Evolutionary conservation across 2,797 vertebrate genomes (phyloP).

Genomic region (Steatocranus sp.): DNA sequence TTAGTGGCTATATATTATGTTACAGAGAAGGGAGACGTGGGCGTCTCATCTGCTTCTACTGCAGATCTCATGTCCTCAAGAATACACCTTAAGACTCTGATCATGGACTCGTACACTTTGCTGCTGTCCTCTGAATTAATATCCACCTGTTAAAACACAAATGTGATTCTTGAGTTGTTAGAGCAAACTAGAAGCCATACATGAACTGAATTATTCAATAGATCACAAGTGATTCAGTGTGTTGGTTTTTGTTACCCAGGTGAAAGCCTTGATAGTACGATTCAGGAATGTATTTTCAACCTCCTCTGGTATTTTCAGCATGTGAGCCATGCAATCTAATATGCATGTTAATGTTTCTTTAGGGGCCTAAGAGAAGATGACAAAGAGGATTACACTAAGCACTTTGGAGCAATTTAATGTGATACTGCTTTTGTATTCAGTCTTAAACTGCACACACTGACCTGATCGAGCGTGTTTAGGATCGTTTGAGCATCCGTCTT

Average conservation of each 20-base stretch:
- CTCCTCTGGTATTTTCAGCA: constrained; percentile 77
- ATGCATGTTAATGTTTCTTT: constrained; percentile 85
- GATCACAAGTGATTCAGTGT: not conserved
- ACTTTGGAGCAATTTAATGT: not conserved
- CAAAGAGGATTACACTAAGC: not conserved
- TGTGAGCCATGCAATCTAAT: constrained; percentile 84
- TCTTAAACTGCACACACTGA: constrained; percentile 32
- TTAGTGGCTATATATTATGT: not conserved
- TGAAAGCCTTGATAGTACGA: constrained; percentile 87
- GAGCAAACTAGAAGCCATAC: not conserved
- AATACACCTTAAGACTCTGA: constrained; percentile 74
- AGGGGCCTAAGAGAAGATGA: constrained; percentile 73
- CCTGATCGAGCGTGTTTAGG: constrained; percentile 82
- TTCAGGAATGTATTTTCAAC: constrained; percentile 84
- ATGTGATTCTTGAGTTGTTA: not conserved
- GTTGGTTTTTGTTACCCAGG: constrained; percentile 77
- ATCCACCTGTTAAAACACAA: constrained; percentile 67
- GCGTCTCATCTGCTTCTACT: constrained; percentile 19
- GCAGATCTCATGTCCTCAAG: constrained; percentile 78
- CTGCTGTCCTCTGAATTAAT: constrained; percentile 73
- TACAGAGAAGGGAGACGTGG: not conserved
- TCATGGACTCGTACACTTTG: constrained; percentile 77
- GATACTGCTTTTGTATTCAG: not conserved
- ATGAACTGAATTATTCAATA: not conserved
- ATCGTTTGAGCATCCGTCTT: constrained; percentile 66